Evolutionary conservation across 1,140 invertebrate genomes (phyloP).

Genomic region (Choristoneura fumiferana): DNA sequence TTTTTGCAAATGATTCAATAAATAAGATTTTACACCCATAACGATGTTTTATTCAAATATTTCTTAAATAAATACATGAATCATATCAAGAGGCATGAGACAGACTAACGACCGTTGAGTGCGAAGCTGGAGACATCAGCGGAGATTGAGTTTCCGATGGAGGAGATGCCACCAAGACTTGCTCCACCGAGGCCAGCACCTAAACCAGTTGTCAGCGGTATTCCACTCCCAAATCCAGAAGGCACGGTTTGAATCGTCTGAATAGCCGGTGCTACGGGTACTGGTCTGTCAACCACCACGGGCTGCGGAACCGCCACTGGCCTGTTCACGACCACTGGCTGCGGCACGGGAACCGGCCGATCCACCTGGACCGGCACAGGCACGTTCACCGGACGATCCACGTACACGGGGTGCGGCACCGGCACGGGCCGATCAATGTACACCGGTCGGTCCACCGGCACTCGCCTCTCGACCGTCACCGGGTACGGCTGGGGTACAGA

Average conservation of each 20-base stretch:
- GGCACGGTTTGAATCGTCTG: conserved; percentile 21
- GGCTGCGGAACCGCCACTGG: conserved; percentile 61
- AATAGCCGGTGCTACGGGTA: conserved; percentile 32
- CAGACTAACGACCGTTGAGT: conserved; percentile 7
- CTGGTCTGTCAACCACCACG: conserved; percentile 45
- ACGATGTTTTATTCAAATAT: conserved; percentile 17
- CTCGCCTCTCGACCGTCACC: conserved; percentile 64
- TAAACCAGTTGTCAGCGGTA: not conserved
- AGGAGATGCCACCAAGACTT: not conserved
- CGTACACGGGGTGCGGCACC: conserved; percentile 62
- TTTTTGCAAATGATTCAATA: not conserved
- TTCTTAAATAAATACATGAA: conserved; percentile 6
- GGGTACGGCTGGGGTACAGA: conserved; percentile 64
- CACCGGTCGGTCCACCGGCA: conserved; percentile 68
- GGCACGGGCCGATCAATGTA: conserved; percentile 64
- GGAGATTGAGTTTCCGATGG: not conserved
- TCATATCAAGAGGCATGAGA: not conserved
- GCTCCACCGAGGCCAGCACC: not conserved
- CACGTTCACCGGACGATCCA: conserved; percentile 57
- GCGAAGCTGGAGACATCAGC: conserved; percentile 2
- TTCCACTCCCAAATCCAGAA: conserved; percentile 4
- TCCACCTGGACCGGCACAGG: conserved; percentile 64
- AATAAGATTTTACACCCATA: conserved; percentile 8
- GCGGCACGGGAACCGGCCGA: conserved; percentile 61
- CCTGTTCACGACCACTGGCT: conserved; percentile 61